Base-by-base conservation (phyloP, 2,113 vertebrate species). In the Progne subis region DNA sequence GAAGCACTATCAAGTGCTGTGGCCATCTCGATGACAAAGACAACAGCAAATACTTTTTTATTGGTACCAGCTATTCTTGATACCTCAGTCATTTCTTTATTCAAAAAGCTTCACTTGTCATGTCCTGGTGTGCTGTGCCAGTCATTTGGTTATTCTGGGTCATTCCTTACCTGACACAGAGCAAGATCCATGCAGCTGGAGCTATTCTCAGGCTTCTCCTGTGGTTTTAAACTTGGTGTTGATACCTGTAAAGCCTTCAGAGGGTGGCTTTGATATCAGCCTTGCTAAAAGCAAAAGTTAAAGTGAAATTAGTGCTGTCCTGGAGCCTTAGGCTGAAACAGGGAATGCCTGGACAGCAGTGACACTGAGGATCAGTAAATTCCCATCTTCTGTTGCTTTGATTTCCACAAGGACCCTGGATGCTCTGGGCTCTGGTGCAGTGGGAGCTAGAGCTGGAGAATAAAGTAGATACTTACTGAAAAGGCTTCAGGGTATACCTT, bases 281-380 rank as follows among this genome's bases (percentile, higher is more conserved):
- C 24, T 44, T 52, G 14, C 75, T 52, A 50, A 57, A 57, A 79
- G 47, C 43, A 82, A 72, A 20, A 77, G 32, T n/a, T 39, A 3
- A 29, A 60, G 43, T 56, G 8, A 41, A 18, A 39, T 82, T 18
- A 5, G 4, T 8, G 8, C 6, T 77, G 43, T 39, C 20, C 29
- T 69, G 59, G 21, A 55, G 15, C 44, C 69, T 41, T 69, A 43
- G 32, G 49, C 74, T 29, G 39, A 7, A 9, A 2, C 8, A 12
- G n/a, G 64, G 31, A 67, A 0, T 28, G n/a, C 43, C 52, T 37
- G 69, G 69, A 1, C 2, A 3, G 70, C 60, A 65, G 65, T 2
- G 4, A 3, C 0, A 0, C 3, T 0, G 1, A 41, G 32, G 12
- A 14, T 37, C 71, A 6, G 47, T 3, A 1, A 13, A 10, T 81